Percentiles rank a stretch among this genome's conserved stretches.
These are phyloP conservation scores for Ptychochromis oligacanthus DNA, from an alignment of 2,113 vertebrate genomes.

Conservation along the genomic window DNA sequence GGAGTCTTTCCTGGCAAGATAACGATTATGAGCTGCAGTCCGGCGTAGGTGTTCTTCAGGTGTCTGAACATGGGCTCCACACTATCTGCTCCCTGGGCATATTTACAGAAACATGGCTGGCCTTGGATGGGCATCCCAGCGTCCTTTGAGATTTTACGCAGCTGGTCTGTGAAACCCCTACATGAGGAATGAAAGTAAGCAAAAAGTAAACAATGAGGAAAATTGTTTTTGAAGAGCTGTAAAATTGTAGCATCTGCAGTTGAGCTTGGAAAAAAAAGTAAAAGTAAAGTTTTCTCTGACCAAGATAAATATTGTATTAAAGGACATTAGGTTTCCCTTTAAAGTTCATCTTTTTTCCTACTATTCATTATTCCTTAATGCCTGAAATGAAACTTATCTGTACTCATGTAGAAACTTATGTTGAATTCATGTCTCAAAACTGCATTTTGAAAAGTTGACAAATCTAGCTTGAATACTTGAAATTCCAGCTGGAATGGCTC, in stretches of 20 bases:
- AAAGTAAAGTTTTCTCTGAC: background rate
- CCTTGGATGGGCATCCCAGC: conserved; percentile 98
- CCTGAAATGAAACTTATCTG: background rate
- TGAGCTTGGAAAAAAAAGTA: rapidly evolving
- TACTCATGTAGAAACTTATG: background rate
- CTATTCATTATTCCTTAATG: background rate
- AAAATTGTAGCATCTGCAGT: background rate
- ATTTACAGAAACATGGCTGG: conserved; percentile 99
- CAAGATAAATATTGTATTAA: background rate
- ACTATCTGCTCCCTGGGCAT: conserved; percentile 96
- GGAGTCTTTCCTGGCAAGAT: conserved; percentile 96
- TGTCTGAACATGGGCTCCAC: conserved; percentile 99
- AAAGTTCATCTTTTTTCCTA: too few relatives aligned
- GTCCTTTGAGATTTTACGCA: conserved; percentile 97
- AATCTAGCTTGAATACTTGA: background rate
- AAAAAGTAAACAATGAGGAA: background rate
- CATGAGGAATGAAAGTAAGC: background rate
- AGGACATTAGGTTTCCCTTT: background rate
- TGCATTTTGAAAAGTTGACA: background rate
- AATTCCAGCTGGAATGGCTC: background rate
- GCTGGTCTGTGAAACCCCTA: conserved; percentile 96
- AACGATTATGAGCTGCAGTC: conserved; percentile 98
- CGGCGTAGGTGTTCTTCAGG: conserved; percentile 98
- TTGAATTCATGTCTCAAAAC: background rate
- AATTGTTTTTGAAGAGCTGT: background rate